Conservation (phyloP, 2,888 invertebrate species). For the Coleophora flavipennella region DNA sequence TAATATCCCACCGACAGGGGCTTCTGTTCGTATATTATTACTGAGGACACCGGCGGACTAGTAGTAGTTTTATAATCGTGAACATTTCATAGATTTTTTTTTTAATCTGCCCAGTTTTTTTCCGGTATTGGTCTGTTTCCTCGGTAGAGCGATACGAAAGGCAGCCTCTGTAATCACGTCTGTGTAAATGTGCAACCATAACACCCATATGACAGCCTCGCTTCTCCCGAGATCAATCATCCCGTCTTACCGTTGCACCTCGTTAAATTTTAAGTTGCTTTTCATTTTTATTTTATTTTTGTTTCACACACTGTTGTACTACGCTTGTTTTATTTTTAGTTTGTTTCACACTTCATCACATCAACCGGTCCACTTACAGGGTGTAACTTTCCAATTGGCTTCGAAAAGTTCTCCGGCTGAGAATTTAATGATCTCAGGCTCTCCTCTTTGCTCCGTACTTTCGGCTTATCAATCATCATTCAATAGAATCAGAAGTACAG, state of each 20-base stretch:
- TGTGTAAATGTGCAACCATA: constrained; percentile 68
- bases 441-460: constrained; percentile 90
- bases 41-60: background rate
- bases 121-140: background rate
- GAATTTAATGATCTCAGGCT: constrained; percentile 80
- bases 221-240: constrained; percentile 68
- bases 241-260: constrained; percentile 71
- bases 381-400: constrained; percentile 68
- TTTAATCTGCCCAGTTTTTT: too few species aligned
- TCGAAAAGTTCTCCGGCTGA: constrained; percentile 59
- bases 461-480: constrained; percentile 62
- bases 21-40: constrained; percentile 30
- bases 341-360: constrained; percentile 21
- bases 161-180: constrained; percentile 39
- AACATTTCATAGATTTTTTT: too few species aligned
- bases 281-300: constrained; percentile 53
- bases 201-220: constrained; percentile 64
- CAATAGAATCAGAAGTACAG: constrained; percentile 41
- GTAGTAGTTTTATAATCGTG: background rate
- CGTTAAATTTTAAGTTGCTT: constrained; percentile 71
- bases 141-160: constrained; percentile 26
- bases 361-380: constrained; percentile 72
- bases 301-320: constrained; percentile 58
- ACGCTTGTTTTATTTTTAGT: constrained; percentile 68
- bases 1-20: constrained; percentile 48